These are phyloP conservation scores for Psittacara wagleri DNA, from an alignment of 2,113 vertebrate species.

Conservation along the genomic window DNA sequence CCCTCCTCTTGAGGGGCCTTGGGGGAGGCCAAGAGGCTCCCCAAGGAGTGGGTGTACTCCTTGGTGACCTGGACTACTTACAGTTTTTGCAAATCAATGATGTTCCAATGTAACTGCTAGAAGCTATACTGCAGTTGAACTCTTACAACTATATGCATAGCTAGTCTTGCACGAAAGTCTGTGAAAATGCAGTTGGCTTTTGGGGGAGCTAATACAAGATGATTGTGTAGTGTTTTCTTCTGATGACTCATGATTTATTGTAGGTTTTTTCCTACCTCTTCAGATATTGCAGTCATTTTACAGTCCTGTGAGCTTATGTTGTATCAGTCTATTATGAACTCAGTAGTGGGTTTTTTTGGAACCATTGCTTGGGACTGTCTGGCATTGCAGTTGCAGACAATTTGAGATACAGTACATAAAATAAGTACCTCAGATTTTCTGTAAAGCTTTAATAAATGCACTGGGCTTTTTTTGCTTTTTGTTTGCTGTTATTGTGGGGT, in stretches of 20 bases:
- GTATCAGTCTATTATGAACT: background rate
- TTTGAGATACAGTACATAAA: background rate
- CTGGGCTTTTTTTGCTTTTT: background rate
- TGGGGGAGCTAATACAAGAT: background rate
- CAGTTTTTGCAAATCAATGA: background rate
- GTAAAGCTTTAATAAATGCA: background rate
- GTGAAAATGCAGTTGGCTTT: background rate
- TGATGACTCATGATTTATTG: background rate
- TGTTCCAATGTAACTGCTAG: background rate
- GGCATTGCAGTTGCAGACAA: background rate
- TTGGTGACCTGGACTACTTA: background rate
- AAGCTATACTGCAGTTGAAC: background rate
- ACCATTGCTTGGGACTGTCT: background rate
- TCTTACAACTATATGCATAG: rapidly evolving
- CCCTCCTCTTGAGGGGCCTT: background rate
- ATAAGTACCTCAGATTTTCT: background rate
- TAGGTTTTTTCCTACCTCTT: background rate
- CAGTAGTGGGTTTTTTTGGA: background rate
- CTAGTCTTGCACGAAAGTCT: background rate
- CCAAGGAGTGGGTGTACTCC: background rate
- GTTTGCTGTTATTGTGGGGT: background rate
- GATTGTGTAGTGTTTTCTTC: background rate
- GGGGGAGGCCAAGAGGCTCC: background rate
- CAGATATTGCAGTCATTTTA: background rate
- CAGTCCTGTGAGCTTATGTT: background rate